Evolutionary conservation across 2,113 vertebrate species (phyloP).

Genomic region (Ptychochromis oligacanthus): DNA sequence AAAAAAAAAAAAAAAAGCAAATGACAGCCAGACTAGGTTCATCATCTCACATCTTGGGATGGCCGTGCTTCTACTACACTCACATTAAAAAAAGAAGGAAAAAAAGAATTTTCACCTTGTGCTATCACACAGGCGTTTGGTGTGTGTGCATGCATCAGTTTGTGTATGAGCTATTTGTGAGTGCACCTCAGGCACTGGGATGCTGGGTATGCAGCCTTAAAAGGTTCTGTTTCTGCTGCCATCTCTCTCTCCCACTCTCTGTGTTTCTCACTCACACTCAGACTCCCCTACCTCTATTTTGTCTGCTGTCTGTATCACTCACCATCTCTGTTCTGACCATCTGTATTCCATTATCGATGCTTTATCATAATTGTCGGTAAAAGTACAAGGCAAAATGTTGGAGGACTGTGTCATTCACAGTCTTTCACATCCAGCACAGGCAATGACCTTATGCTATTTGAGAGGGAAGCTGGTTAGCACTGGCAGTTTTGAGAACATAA

Average conservation of each 20-base stretch:
- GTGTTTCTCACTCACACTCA: constrained; percentile 24
- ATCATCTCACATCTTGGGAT: constrained; percentile 39
- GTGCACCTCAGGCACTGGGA: constrained; percentile 73
- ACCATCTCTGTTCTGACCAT: constrained; percentile 33
- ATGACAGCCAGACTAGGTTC: constrained; percentile 55
- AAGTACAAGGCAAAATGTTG: constrained; percentile 42
- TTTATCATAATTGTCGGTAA: constrained; percentile 61
- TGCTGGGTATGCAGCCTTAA: constrained; percentile 82
- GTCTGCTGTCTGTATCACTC: constrained; percentile 42
- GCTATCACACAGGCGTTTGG: constrained; percentile 56
- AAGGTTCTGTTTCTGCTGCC: constrained; percentile 79
- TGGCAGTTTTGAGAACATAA: constrained; percentile 76
- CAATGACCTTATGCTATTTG: constrained; percentile 72
- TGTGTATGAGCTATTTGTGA: constrained; percentile 73
- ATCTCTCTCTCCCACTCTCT: constrained; percentile 38
- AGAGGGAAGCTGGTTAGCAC: constrained; percentile 70
- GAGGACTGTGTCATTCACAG: constrained; percentile 47
- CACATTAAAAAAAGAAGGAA: constrained; percentile 43
- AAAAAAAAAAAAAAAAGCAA: constrained; percentile 55
- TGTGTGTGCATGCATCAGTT: constrained; percentile 45
- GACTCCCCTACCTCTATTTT: constrained; percentile 49
- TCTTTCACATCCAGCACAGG: constrained; percentile 53
- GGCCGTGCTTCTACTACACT: constrained; percentile 28
- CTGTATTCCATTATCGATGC: constrained; percentile 54
- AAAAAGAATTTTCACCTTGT: constrained; percentile 50